Evolutionary conservation across 1,140 invertebrate genomes (phyloP), one percentile per base, ranked within the genome.

Genomic region (Babylonia areolata): DNA sequence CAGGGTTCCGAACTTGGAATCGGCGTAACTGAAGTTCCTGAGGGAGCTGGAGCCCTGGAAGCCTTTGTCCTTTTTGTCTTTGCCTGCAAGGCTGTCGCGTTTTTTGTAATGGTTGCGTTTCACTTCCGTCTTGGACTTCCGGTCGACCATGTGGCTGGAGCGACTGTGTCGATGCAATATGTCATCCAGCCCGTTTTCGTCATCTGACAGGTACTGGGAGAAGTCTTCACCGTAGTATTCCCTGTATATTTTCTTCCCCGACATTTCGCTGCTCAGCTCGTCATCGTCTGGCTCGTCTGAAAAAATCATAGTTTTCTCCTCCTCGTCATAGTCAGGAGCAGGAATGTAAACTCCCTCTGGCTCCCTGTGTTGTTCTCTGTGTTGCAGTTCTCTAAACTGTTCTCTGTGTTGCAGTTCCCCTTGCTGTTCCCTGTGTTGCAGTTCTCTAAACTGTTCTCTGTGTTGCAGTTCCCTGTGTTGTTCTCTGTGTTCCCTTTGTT

Each of bases 281-380:
- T 85, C 71, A 31, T 83, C 80, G 12, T 71, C 51, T 17, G 42
- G 28, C 40, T 88, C 88, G 20, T 78, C 79, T 23, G 69, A 83
- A 40, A 88, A 87, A 35, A 82, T 64, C 37, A 88, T 77, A 1
- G 88, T 88, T 33, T 75, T 64, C 39, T 88, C 88, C 33, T 85
- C 86, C 40, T 88, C 88, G n/a, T 87, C 88, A 75, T 88, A 88
- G 40, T 88, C 88, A n/a, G 88, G 88, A 0, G 78, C 79, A 12
- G 88, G 88, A n/a, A 88, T 88, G 73, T 75, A 87, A 15, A 87
- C 79, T 1, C 80, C 85, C 69, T 42, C 40, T 0, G 77, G 69
- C n/a, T 58, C 40, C 69, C 73, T n/a, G 31, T 33, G 33, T 23
- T n/a, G n/a, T 1, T 82, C 84, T 20, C 35, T n/a, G n/a, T n/a